Evolutionary conservation across 2,888 invertebrate genomes (phyloP), one percentile per base, ranked within the genome.

Genomic region (Pharmacophagus antenor): DNA sequence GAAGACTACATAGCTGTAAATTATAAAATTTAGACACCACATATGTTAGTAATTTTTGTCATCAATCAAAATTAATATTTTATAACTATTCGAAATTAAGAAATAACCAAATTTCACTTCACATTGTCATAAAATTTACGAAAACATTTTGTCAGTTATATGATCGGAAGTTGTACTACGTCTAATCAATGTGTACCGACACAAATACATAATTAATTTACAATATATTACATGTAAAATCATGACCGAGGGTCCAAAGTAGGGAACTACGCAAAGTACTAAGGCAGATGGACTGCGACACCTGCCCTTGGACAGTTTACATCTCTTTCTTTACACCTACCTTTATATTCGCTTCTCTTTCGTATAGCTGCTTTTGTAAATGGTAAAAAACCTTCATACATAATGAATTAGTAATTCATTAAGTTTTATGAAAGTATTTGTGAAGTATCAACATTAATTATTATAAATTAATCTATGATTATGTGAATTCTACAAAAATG

Each of bases 271-370:
- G 75, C 74, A 76, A 74, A 68, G 70, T 72, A 72, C 69, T 62
- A 58, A 76, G 74, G 87, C 87, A 85, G 87, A 85, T 86, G 87
- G 76, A 77, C 69, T 70, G 70, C 73, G 77, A 80, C 87, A 86
- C 87, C 85, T 87, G 85, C 80, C 74, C 73, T 69, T 69, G 64
- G 72, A 77, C 79, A 79, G 74, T 74, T 76, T 76, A 74, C 73
- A 70, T 76, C 76, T 75, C 70, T 76, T 74, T 77, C 76, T 73
- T 70, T 65, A 74, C 65, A 69, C 65, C 70, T 69, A 71, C 69
- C 67, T 67, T 67, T 63, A 63, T 70, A 70, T 68, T 58, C 49
- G 58, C 65, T 52, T 74, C 71, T 70, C 74, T 74, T 71, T 72
- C 70, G 71, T 68, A 68, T 70, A 66, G 62, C 67, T 66, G 67